Evolutionary conservation across 2,888 invertebrate species (phyloP).

Genomic region (Eumacrocentrus americanus): DNA sequence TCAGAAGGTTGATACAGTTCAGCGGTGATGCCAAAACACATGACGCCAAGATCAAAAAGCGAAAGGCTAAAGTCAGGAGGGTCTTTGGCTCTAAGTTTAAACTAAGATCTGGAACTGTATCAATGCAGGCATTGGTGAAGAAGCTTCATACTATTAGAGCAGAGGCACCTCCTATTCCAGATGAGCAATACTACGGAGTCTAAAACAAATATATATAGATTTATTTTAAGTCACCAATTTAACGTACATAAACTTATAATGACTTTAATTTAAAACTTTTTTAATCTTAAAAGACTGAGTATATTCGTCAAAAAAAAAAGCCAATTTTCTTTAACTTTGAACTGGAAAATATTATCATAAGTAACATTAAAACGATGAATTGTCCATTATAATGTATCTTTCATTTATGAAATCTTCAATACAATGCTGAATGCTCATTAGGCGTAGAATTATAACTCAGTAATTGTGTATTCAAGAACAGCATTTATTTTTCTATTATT

Average conservation of each 20-base stretch:
- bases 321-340: too few species aligned
- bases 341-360: too few species aligned
- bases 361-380: too few species aligned
- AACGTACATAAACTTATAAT: too few species aligned
- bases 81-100: conserved; percentile 65
- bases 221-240: not conserved
- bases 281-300: too few species aligned
- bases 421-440: not conserved
- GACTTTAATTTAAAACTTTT: too few species aligned
- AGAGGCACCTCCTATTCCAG: conserved; percentile 22
- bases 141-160: conserved; percentile 63
- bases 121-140: conserved; percentile 67
- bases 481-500: not conserved
- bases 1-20: conserved; percentile 68
- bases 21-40: conserved; percentile 60
- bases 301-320: too few species aligned
- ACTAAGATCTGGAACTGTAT: conserved; percentile 64
- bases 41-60: conserved; percentile 65
- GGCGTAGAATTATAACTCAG: not conserved
- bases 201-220: not conserved
- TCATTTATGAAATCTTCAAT: not conserved
- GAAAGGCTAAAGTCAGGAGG: conserved; percentile 67
- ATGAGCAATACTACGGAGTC: not conserved
- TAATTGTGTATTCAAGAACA: not conserved
- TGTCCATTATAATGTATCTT: too few species aligned